Percentiles rank a stretch among this genome's conserved stretches.
These are phyloP conservation scores for Rotaria sp. DNA, from an alignment of 2,888 invertebrate genomes.

Conservation along the genomic window DNA sequence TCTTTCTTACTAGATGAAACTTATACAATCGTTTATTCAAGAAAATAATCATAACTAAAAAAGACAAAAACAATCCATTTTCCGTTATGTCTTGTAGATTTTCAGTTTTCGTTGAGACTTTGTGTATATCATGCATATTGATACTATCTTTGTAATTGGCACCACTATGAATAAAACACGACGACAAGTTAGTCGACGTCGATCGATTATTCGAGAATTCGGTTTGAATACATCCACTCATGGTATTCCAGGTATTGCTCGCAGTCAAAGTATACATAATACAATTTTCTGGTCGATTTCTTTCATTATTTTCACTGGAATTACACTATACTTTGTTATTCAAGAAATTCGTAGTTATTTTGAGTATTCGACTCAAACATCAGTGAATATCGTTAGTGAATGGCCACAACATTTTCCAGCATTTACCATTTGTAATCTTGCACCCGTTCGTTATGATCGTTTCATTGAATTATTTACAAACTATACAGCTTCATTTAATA, in stretches of 20 bases:
- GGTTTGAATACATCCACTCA: constrained; percentile 29
- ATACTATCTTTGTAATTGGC: too few species aligned
- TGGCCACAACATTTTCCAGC: constrained; percentile 32
- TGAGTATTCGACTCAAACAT: constrained; percentile 8
- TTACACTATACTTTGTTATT: constrained; percentile 20
- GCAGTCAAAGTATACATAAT: not conserved
- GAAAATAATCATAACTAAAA: too few species aligned
- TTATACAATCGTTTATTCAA: too few species aligned
- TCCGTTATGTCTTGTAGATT: too few species aligned
- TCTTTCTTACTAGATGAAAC: too few species aligned
- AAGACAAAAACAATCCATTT: too few species aligned
- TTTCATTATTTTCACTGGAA: not conserved
- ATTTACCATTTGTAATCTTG: constrained; percentile 30
- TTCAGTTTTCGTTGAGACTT: too few species aligned
- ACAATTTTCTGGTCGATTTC: constrained; percentile 29
- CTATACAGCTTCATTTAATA: not conserved
- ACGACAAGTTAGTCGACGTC: not conserved
- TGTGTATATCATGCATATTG: too few species aligned
- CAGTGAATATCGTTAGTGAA: constrained; percentile 26
- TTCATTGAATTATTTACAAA: not conserved
- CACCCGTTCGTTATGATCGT: not conserved
- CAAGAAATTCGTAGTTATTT: constrained; percentile 20
- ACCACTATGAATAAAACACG: too few species aligned
- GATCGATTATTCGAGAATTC: constrained; percentile 1
- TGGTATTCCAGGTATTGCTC: constrained; percentile 31